Evolutionary conservation across 2,888 invertebrate genomes (phyloP).

Genomic region (Aspidiotus destructor): DNA sequence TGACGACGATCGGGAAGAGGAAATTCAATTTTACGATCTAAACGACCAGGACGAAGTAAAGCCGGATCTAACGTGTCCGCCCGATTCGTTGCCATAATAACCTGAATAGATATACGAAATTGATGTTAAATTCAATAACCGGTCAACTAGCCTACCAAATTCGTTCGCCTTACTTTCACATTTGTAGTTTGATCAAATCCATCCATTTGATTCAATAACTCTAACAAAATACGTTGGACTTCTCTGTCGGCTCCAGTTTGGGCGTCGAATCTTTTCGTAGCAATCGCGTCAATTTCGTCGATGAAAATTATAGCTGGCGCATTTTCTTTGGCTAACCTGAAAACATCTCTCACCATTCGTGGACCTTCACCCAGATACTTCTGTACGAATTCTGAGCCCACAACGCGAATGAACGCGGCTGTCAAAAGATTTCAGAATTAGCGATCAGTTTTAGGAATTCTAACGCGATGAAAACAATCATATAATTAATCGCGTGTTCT

Average conservation of each 20-base stretch:
- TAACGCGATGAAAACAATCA: not conserved
- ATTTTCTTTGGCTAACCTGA: constrained; percentile 97
- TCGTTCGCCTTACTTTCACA: constrained; percentile 64
- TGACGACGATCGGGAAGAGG: constrained; percentile 87
- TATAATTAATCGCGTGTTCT: not conserved
- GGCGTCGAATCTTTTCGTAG: constrained; percentile 96
- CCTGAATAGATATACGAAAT: constrained; percentile 33
- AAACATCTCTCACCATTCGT: constrained; percentile 98
- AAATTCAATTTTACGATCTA: constrained; percentile 98
- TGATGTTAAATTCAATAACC: not conserved
- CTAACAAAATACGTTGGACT: constrained; percentile 93
- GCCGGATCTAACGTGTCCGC: constrained; percentile 99
- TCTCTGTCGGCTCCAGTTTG: constrained; percentile 98
- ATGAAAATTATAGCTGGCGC: constrained; percentile 99
- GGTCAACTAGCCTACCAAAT: not conserved
- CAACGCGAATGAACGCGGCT: constrained; percentile 97
- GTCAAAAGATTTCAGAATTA: constrained; percentile 37
- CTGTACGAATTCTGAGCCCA: constrained; percentile 98
- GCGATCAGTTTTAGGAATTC: not conserved
- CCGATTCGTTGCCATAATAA: constrained; percentile 52
- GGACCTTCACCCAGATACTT: constrained; percentile 99
- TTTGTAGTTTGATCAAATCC: constrained; percentile 99
- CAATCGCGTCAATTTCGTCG: constrained; percentile 99
- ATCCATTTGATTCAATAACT: constrained; percentile 98
- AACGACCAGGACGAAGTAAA: constrained; percentile 81